These are phyloP conservation scores for Tautogolabrus adspersus DNA, from an alignment of 2,113 vertebrate species.

Conservation along the genomic window DNA sequence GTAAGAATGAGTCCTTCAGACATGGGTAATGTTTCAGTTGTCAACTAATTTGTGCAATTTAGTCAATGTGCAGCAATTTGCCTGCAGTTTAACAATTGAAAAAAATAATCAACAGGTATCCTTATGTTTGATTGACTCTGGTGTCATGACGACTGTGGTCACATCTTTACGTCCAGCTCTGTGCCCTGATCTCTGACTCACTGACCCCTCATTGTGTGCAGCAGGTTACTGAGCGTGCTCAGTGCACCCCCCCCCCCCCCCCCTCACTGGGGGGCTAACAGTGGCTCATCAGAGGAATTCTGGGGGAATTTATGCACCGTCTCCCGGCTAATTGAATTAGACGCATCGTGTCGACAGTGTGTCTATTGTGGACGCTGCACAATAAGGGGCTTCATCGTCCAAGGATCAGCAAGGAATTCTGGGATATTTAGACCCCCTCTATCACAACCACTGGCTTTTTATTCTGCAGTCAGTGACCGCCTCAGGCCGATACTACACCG, in stretches of 20 bases:
- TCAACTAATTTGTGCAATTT: too few species aligned
- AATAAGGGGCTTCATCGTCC: constrained; percentile 96
- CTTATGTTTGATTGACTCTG: too few species aligned
- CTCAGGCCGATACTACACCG: constrained; percentile 89
- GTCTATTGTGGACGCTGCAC: constrained; percentile 94
- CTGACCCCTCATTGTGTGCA: constrained; percentile 48
- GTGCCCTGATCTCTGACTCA: constrained; percentile 34
- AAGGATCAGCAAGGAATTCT: constrained; percentile 93
- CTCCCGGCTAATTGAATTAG: constrained; percentile 99
- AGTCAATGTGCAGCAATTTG: too few species aligned
- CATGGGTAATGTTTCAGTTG: too few species aligned
- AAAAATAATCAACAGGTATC: too few species aligned
- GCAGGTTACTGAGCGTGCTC: constrained; percentile 63
- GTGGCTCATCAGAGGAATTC: constrained; percentile 97
- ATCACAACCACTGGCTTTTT: constrained; percentile 85
- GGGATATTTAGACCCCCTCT: constrained; percentile 90
- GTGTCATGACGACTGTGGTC: too few species aligned
- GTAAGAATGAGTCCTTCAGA: too few species aligned
- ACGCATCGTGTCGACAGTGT: constrained; percentile 96
- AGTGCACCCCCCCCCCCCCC: constrained; percentile 11
- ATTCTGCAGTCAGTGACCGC: constrained; percentile 67
- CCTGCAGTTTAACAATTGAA: too few species aligned
- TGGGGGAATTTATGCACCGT: constrained; percentile 98
- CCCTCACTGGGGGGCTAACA: constrained; percentile 88
- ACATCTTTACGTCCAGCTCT: background rate